Percentiles rank a stretch among this genome's conserved stretches.
These are phyloP conservation scores for Mugil cephalus DNA, from an alignment of 2,113 vertebrate species.

Conservation along the genomic window DNA sequence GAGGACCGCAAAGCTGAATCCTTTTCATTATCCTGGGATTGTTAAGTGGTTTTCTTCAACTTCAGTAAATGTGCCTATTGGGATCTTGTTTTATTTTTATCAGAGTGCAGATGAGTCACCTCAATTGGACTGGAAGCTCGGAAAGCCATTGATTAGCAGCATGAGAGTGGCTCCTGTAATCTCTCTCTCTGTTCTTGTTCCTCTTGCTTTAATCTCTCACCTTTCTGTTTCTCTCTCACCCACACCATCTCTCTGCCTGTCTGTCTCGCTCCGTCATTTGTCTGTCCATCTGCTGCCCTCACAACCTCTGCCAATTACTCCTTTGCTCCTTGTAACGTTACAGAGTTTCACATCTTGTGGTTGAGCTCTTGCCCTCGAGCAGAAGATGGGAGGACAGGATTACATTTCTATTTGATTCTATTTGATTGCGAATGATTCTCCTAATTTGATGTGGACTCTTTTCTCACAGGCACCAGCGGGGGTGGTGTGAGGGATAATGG, in stretches of 20 bases:
- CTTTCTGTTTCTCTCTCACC: constrained; percentile 26
- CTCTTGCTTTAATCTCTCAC: constrained; percentile 33
- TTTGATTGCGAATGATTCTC: constrained; percentile 57
- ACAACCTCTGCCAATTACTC: constrained; percentile 13
- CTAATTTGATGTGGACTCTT: constrained; percentile 45
- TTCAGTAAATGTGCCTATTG: constrained; percentile 22
- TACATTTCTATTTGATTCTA: constrained; percentile 44
- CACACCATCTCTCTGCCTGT: constrained; percentile 20
- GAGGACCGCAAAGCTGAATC: constrained; percentile 6
- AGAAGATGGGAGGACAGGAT: constrained; percentile 46
- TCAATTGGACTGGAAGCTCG: constrained; percentile 26
- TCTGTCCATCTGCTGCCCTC: constrained; percentile 35
- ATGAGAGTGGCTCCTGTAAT: constrained; percentile 1
- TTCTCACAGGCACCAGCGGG: constrained; percentile 19
- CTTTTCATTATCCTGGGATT: constrained; percentile 4
- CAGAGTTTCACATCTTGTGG: constrained; percentile 45
- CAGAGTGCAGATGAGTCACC: constrained; percentile 39
- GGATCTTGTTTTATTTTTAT: constrained; percentile 8
- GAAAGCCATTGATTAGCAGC: constrained; percentile 32
- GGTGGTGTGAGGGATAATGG: constrained; percentile 18
- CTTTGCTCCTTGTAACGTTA: constrained; percentile 45
- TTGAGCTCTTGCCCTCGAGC: constrained; percentile 45
- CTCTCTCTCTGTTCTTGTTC: background rate
- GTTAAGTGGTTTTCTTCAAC: constrained; percentile 22
- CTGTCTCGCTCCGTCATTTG: constrained; percentile 9